These are phyloP conservation scores for Pseudanteris insignis DNA, from an alignment of 2,888 invertebrate genomes.

Conservation along the genomic window DNA sequence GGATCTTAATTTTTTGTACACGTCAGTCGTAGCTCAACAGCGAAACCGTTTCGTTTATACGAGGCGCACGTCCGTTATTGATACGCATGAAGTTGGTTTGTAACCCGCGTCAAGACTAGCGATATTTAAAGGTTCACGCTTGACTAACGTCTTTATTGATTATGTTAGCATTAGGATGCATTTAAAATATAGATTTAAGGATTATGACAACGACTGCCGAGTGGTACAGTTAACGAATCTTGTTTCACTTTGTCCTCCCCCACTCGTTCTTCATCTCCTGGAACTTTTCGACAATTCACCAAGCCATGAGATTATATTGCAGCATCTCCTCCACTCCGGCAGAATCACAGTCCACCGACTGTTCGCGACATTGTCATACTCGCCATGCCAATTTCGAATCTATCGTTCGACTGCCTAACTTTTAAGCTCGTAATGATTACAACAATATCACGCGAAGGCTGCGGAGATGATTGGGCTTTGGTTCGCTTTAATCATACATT, in stretches of 20 bases:
- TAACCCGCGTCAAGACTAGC: slow-evolving; percentile 66
- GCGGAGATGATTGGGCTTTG: slow-evolving; percentile 44
- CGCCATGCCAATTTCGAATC: slow-evolving; percentile 46
- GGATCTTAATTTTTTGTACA: neutral
- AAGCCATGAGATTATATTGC: slow-evolving; percentile 22
- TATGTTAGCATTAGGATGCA: slow-evolving; percentile 47
- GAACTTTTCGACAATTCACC: slow-evolving; percentile 4
- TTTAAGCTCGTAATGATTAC: slow-evolving; percentile 41
- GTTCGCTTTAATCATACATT: slow-evolving; percentile 26
- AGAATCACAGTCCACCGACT: slow-evolving; percentile 40
- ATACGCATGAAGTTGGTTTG: slow-evolving; percentile 45
- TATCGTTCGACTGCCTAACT: slow-evolving; percentile 46
- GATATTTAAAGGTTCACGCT: slow-evolving; percentile 65
- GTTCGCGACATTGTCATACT: slow-evolving; percentile 44
- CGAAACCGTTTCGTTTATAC: slow-evolving; percentile 4
- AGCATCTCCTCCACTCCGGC: slow-evolving; percentile 33
- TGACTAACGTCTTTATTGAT: slow-evolving; percentile 63
- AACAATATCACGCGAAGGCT: slow-evolving; percentile 39
- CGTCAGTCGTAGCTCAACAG: neutral
- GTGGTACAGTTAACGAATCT: slow-evolving; percentile 14
- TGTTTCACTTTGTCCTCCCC: slow-evolving; percentile 1
- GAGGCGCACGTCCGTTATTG: slow-evolving; percentile 8
- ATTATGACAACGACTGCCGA: slow-evolving; percentile 36
- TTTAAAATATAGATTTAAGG: slow-evolving; percentile 42
- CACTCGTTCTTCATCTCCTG: slow-evolving; percentile 8